phyloP scores from a whole-genome alignment of 2,113 vertebrate genomes.

The Caranx ignobilis region DNA sequence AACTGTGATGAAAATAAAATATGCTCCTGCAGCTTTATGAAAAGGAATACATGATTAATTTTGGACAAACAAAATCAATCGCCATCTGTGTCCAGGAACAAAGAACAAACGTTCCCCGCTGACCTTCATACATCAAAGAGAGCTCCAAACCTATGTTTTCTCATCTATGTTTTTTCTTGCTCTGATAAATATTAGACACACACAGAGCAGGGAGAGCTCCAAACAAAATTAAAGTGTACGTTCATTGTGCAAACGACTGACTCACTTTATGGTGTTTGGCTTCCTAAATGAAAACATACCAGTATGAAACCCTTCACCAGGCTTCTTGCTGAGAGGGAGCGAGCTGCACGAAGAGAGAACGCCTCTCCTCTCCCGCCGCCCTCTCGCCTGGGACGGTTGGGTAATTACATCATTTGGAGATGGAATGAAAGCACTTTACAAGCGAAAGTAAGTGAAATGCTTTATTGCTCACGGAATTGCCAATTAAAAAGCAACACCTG shows the following conservation, averaged over 20 bases:
- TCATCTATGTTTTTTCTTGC: constrained; percentile 16
- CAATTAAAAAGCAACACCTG: constrained; percentile 88
- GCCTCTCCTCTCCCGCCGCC: constrained; percentile 49
- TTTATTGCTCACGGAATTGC: constrained; percentile 84
- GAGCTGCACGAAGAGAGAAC: constrained; percentile 37
- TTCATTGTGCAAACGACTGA: constrained; percentile 75
- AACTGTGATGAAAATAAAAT: constrained; percentile 45
- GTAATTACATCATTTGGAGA: constrained; percentile 88
- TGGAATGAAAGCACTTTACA: constrained; percentile 84
- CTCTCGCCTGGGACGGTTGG: constrained; percentile 67
- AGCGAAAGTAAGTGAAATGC: constrained; percentile 79
- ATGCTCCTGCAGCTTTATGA: constrained; percentile 33
- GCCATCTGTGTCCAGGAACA: constrained; percentile 51
- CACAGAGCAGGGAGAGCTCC: constrained; percentile 31
- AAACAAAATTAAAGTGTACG: constrained; percentile 68
- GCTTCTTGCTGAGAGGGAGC: constrained; percentile 64
- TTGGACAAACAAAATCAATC: constrained; percentile 44
- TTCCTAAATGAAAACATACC: constrained; percentile 80
- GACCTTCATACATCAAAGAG: constrained; percentile 54
- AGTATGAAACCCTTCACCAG: constrained; percentile 61
- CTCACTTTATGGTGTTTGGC: constrained; percentile 78
- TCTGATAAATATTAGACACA: constrained; percentile 49
- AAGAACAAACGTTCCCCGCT: constrained; percentile 17
- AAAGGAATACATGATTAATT: constrained; percentile 38
- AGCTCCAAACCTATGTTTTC: constrained; percentile 2